Evolutionary conservation across 2,888 invertebrate genomes (phyloP), one percentile per base, ranked within the genome.

Genomic region (Erpobdella octoculata): DNA sequence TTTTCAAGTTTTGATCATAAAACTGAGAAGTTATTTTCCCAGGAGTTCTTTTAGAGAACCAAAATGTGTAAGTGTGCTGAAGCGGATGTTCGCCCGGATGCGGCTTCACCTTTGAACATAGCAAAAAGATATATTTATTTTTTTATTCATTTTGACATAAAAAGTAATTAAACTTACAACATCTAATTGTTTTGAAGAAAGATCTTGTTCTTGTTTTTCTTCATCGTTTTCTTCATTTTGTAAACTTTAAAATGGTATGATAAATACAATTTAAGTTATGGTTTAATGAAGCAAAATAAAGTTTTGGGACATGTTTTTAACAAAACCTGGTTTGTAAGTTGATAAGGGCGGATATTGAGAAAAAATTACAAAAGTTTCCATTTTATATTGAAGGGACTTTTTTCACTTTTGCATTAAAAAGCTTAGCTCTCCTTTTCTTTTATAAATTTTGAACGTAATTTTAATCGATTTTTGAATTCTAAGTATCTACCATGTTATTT

Each of bases 51-150:
- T 85, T 86, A 81, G 88, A 89, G 83, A 89, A 93, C 95, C 95
- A 96, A 83, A 95, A 87, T 85, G 92, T 92, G 84, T 95, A 96
- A 76, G 90, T 89, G 85, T 91, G 92, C 84, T 96, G 93, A 79
- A 96, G 86, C 83, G 90, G 90, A 84, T 96, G 94, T 85, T 95
- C 93, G 73, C 80, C 81, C 5, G 80, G 80, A 73, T 80, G 81
- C 15, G 80, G 79, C 75, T 78, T 80, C 35, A 73, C 83, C 84
- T 82, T 79, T n/a, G 18, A n/a, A n/a, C n/a, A n/a, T n/a, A n/a
- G n/a, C n/a, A 48, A 38, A 18, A 68, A 25, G 15, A n/a, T 37
- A 5, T 12, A 53, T n/a, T 53, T 53, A 1, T 25, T 25, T 9
- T 12, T 53, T 28, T 12, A 28, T 53, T 8, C 21, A 8, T 25